Conservation (phyloP, 2,113 vertebrate genomes). For the Heliornis fulica region DNA sequence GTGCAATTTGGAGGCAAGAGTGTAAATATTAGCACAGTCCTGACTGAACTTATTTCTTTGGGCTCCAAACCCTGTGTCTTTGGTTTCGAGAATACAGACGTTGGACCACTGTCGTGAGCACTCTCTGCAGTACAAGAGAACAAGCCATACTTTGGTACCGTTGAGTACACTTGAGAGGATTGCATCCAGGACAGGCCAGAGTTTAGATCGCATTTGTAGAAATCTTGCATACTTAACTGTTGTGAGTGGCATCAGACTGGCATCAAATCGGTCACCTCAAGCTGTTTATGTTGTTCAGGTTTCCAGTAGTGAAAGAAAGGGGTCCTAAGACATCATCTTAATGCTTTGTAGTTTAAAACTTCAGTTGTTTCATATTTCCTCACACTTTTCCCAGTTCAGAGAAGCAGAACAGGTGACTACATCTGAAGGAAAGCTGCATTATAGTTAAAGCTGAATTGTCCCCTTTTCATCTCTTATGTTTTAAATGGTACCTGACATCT, state of each 20-base stretch:
- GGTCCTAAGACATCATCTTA: background rate
- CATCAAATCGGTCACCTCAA: background rate
- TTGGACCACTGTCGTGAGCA: background rate
- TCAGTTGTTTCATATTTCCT: background rate
- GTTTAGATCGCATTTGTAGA: background rate
- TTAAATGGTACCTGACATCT: conserved; percentile 49
- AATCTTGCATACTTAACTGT: background rate
- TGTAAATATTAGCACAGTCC: background rate
- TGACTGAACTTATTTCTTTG: background rate
- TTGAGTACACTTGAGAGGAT: background rate
- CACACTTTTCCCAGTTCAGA: background rate
- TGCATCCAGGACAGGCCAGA: background rate
- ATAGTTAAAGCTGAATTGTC: background rate
- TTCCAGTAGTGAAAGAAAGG: background rate
- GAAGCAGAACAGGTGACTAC: background rate
- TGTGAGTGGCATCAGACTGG: background rate
- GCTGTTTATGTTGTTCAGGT: background rate
- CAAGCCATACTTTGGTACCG: background rate
- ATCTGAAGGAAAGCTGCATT: background rate
- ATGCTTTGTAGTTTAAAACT: background rate
- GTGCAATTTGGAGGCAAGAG: background rate
- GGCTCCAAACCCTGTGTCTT: background rate
- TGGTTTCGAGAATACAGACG: background rate
- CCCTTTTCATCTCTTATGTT: conserved; percentile 11
- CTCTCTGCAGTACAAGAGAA: background rate